Conservation (phyloP, 1,140 invertebrate species). For the Cryptotermes secundus region DNA sequence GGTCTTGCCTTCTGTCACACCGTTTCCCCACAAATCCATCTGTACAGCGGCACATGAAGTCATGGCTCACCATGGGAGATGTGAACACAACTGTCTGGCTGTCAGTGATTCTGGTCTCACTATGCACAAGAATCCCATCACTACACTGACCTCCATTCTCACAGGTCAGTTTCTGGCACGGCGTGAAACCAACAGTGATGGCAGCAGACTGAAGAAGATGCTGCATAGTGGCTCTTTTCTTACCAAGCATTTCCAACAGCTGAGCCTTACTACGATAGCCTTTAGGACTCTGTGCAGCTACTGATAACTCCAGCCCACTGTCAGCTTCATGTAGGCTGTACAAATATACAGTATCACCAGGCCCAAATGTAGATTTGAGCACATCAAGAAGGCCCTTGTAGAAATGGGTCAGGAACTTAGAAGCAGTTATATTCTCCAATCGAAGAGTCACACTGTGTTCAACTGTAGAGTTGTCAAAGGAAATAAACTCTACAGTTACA, state of each 20-base stretch:
- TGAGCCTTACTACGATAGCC: slow-evolving; percentile 62
- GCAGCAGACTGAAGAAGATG: slow-evolving; percentile 59
- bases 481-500: slow-evolving; percentile 76
- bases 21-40: slow-evolving; percentile 74
- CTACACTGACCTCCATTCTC: slow-evolving; percentile 76
- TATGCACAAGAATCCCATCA: slow-evolving; percentile 67
- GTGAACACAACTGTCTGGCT: slow-evolving; percentile 77
- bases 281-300: slow-evolving; percentile 58
- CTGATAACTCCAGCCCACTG: slow-evolving; percentile 65
- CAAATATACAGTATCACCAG: slow-evolving; percentile 64
- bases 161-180: slow-evolving; percentile 66
- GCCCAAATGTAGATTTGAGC: slow-evolving; percentile 62
- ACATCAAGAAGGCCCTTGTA: slow-evolving; percentile 72
- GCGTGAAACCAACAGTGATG: slow-evolving; percentile 67
- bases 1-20: slow-evolving; percentile 84
- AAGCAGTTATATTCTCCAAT: slow-evolving; percentile 68
- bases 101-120: slow-evolving; percentile 67
- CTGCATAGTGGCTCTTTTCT: slow-evolving; percentile 62
- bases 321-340: slow-evolving; percentile 71
- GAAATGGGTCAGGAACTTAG: slow-evolving; percentile 70
- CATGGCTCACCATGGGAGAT: slow-evolving; percentile 72
- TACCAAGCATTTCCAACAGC: slow-evolving; percentile 61
- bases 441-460: slow-evolving; percentile 78
- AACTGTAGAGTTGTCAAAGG: slow-evolving; percentile 77
- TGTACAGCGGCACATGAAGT: slow-evolving; percentile 76